Conservation (phyloP, 2,797 vertebrate species). For the Diglossa cyanea region DNA sequence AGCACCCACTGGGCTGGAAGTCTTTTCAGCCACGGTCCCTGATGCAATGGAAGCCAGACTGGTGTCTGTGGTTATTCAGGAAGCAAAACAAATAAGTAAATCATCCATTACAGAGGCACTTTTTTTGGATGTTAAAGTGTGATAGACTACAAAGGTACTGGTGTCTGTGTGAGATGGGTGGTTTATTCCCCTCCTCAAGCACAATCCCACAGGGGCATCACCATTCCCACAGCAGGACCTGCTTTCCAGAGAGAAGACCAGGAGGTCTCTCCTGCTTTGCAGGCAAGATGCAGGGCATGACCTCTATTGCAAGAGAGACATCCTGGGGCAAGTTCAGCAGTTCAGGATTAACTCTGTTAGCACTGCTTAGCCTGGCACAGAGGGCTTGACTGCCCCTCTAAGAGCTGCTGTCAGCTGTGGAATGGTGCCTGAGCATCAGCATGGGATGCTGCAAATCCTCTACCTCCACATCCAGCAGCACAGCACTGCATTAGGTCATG, state of each 20-base stretch:
- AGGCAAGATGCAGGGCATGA: background rate
- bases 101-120: background rate
- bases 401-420: background rate
- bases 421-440: background rate
- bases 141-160: background rate
- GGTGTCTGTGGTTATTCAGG: background rate
- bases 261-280: background rate
- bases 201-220: rapidly evolving
- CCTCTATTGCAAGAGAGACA: background rate
- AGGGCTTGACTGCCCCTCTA: background rate
- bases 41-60: background rate
- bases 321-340: rapidly evolving
- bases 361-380: background rate
- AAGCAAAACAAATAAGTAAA: background rate
- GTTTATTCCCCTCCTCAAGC: background rate
- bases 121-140: background rate
- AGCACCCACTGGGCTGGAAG: background rate
- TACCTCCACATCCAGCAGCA: background rate
- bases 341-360: background rate
- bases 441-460: background rate
- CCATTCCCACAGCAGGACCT: background rate
- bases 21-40: rapidly evolving
- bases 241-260: background rate
- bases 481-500: rapidly evolving
- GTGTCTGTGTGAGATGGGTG: background rate